These are phyloP conservation scores for Uria aalge DNA, from an alignment of 2,113 vertebrate genomes.

Conservation along the genomic window DNA sequence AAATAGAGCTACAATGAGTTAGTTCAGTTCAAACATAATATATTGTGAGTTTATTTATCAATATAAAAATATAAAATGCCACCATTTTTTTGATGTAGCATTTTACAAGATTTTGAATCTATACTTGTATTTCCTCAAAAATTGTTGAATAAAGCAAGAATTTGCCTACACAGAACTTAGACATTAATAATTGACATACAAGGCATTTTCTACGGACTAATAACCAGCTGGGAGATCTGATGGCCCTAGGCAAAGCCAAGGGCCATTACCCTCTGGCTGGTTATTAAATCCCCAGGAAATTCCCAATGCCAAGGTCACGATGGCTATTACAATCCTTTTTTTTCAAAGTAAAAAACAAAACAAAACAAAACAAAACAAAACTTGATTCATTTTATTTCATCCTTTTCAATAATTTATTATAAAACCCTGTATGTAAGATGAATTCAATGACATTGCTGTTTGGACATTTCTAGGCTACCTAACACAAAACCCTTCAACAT, in stretches of 20 bases:
- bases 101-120: not conserved
- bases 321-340: not conserved
- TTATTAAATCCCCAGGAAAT: constrained; percentile 69
- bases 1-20: not conserved
- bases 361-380: too few relatives aligned
- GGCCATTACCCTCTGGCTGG: constrained; percentile 57
- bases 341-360: not conserved
- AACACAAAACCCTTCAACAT: not conserved
- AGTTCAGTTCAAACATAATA: not conserved
- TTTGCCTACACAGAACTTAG: constrained; percentile 2
- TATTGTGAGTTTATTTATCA: not conserved
- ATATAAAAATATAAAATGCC: not conserved
- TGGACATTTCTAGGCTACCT: not conserved
- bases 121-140: not conserved
- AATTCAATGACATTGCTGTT: not conserved
- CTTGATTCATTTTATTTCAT: not conserved
- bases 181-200: constrained; percentile 53
- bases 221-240: constrained; percentile 57
- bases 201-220: constrained; percentile 59
- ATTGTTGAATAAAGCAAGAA: not conserved
- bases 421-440: not conserved
- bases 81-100: not conserved
- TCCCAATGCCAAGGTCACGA: not conserved
- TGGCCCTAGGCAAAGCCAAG: constrained; percentile 59
- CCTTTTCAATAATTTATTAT: not conserved